Percentiles rank a stretch among this genome's conserved stretches.
phyloP scores from a whole-genome alignment of 2,888 invertebrate species.

The Epistrophe eligans region DNA sequence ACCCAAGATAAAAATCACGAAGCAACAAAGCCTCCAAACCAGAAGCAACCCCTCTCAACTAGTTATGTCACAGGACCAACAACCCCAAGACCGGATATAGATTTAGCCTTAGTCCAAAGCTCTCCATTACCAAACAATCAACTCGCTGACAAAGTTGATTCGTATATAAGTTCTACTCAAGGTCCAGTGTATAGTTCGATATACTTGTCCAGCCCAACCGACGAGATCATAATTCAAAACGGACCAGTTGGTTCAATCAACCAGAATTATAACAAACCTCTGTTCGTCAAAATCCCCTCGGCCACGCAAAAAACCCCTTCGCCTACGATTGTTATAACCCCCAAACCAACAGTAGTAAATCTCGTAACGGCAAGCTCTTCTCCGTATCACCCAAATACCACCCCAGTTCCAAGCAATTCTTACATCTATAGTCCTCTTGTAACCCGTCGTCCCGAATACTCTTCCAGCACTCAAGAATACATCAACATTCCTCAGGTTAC shows the following conservation, averaged over 20 bases:
- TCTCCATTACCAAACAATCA: constrained; percentile 78
- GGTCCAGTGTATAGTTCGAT: constrained; percentile 78
- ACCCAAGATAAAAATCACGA: constrained; percentile 45
- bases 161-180: constrained; percentile 80
- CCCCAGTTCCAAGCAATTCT: constrained; percentile 81
- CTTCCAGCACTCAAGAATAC: constrained; percentile 76
- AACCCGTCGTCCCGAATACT: constrained; percentile 79
- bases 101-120: constrained; percentile 78
- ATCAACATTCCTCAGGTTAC: constrained; percentile 78
- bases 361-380: constrained; percentile 78
- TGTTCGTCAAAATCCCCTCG: constrained; percentile 81
- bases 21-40: constrained; percentile 49
- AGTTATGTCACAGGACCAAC: constrained; percentile 85
- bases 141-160: constrained; percentile 81
- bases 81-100: constrained; percentile 84
- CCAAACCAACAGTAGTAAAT: constrained; percentile 86
- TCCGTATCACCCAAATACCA: constrained; percentile 79
- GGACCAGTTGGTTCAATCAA: constrained; percentile 69
- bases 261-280: constrained; percentile 79
- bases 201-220: constrained; percentile 80
- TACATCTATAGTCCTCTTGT: constrained; percentile 82
- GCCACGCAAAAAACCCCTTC: constrained; percentile 86
- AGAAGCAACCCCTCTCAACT: constrained; percentile 83
- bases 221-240: constrained; percentile 78
- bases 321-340: constrained; percentile 88